Evolutionary conservation across 2,113 vertebrate genomes (phyloP).

Genomic region (Elephantulus edwardii): DNA sequence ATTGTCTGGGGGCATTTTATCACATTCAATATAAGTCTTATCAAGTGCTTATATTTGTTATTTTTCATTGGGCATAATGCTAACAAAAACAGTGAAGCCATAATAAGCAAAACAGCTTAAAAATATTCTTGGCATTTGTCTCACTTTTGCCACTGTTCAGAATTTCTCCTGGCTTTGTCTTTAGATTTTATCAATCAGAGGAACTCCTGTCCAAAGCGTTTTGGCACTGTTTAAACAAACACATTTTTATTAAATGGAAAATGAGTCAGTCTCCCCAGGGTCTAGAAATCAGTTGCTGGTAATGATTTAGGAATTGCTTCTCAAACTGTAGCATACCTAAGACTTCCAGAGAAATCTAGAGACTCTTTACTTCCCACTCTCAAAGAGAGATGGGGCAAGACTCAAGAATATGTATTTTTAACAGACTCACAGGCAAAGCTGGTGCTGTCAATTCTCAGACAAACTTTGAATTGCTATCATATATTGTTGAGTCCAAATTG

Average conservation of each 20-base stretch:
- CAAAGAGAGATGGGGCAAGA: not conserved
- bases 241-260: constrained; percentile 47
- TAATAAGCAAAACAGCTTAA: not conserved
- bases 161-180: not conserved
- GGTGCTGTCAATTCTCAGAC: not conserved
- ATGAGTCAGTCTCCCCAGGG: constrained; percentile 12
- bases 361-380: not conserved
- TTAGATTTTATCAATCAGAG: not conserved
- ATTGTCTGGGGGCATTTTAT: not conserved
- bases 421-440: not conserved
- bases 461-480: not conserved
- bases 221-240: constrained; percentile 47
- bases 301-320: not conserved
- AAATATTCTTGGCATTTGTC: not conserved
- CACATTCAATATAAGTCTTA: not conserved
- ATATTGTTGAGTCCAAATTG: too few relatives aligned
- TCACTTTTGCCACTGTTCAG: not conserved
- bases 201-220: not conserved
- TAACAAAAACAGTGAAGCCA: not conserved
- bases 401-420: constrained; percentile 27
- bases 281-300: constrained; percentile 16
- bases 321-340: not conserved
- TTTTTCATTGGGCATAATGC: not conserved
- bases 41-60: not conserved
- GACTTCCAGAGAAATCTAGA: not conserved